These are phyloP conservation scores for Salticus scenicus DNA, from an alignment of 2,888 invertebrate genomes.

Conservation along the genomic window DNA sequence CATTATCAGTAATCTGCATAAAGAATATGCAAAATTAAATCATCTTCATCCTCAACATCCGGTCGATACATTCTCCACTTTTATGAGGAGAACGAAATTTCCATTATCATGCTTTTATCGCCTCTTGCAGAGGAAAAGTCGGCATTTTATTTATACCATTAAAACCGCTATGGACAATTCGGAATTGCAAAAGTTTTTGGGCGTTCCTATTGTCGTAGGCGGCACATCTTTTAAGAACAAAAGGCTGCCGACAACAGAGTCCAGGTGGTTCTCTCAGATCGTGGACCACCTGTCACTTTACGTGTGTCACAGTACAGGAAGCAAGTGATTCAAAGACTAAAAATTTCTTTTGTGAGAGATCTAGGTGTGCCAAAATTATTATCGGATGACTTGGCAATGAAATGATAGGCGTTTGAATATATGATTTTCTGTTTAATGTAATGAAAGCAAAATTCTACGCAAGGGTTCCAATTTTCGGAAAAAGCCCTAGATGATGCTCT, in stretches of 20 bases:
- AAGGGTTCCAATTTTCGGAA: no score
- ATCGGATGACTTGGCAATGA: neutral
- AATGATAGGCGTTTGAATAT: no score
- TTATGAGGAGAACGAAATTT: neutral
- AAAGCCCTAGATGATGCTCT: no score
- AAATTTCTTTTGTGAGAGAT: neutral
- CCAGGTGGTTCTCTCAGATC: neutral
- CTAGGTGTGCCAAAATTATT: neutral
- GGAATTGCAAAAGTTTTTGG: neutral
- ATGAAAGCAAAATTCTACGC: no score
- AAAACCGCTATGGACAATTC: neutral
- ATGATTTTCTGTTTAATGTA: no score
- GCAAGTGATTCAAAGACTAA: neutral
- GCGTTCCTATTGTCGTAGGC: conserved; percentile 1
- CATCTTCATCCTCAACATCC: neutral
- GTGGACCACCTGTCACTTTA: neutral
- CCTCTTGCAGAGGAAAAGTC: neutral
- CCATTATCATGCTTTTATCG: neutral
- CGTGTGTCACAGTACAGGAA: neutral
- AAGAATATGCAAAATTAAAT: no score
- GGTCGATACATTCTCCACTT: neutral
- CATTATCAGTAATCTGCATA: no score
- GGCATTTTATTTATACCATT: neutral
- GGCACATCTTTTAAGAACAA: neutral
- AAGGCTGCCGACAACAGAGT: neutral